phyloP scores from a whole-genome alignment of 2,113 vertebrate species.

The Setophaga kirtlandii region DNA sequence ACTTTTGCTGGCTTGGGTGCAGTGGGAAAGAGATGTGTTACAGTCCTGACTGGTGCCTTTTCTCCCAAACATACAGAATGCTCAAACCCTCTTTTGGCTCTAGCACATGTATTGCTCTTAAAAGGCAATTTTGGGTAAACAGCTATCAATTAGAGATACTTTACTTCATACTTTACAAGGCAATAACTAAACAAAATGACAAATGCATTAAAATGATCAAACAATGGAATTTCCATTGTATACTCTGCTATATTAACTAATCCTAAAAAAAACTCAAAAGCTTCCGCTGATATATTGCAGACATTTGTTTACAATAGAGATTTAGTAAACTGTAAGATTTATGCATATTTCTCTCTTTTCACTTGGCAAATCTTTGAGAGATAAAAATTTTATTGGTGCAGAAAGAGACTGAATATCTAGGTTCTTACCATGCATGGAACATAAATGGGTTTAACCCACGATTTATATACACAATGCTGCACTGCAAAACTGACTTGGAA shows the following conservation, averaged over 20 bases:
- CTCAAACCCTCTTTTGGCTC: not conserved
- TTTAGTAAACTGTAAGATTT: not conserved
- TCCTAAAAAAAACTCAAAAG: not conserved
- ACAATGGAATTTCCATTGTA: not conserved
- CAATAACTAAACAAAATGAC: conserved; percentile 11
- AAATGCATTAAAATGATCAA: not conserved
- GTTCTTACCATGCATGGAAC: not conserved
- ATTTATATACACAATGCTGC: not conserved
- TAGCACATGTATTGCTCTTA: not conserved
- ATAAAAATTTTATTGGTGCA: not conserved
- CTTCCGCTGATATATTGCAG: not conserved
- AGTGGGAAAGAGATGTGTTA: not conserved
- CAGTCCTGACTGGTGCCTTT: not conserved
- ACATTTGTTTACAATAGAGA: not conserved
- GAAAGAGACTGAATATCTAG: not conserved
- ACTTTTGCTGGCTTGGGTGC: not conserved
- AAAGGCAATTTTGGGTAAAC: conserved; percentile 22
- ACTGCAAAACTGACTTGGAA: conserved; percentile 34
- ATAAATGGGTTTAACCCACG: not conserved
- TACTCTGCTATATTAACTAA: not conserved
- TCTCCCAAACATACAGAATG: not conserved
- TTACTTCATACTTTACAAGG: not conserved
- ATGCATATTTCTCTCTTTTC: not conserved
- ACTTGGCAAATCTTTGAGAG: not conserved
- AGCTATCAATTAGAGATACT: not conserved